phyloP scores from a whole-genome alignment of 2,113 vertebrate genomes.

The Uria lomvia region DNA sequence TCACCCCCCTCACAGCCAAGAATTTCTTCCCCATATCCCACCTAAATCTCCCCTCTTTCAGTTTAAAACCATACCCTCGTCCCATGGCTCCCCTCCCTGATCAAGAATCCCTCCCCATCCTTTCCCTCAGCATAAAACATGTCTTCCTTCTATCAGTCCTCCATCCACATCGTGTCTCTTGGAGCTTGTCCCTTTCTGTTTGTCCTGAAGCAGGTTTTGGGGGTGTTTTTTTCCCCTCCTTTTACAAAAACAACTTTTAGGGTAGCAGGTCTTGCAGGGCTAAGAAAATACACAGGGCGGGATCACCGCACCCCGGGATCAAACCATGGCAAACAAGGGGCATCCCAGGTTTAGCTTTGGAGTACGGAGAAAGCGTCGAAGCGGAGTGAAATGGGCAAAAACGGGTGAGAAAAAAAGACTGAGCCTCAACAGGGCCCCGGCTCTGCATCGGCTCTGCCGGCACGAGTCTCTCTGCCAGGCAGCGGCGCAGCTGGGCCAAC shows the following conservation, averaged over 20 bases:
- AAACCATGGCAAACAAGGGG: no score
- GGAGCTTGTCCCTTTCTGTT: neutral
- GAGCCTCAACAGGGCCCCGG: fast-evolving
- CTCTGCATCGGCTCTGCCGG: neutral
- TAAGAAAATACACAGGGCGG: neutral
- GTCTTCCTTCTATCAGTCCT: neutral
- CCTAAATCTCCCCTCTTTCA: neutral
- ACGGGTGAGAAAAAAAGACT: neutral
- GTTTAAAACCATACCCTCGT: neutral
- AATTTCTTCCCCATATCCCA: neutral
- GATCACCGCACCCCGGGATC: neutral
- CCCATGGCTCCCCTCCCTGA: neutral
- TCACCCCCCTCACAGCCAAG: neutral
- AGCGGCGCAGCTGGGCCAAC: neutral
- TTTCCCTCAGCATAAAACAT: neutral
- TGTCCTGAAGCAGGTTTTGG: neutral
- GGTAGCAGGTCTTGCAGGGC: neutral
- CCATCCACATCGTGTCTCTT: neutral
- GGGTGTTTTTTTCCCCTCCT: fast-evolving
- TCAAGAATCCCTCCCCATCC: neutral
- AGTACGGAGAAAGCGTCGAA: fast-evolving
- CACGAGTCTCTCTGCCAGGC: neutral
- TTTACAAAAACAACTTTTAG: neutral
- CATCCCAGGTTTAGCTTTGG: neutral
- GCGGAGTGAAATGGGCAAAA: neutral